These are phyloP conservation scores for Drosophila anomalata DNA, from an alignment of 2,888 invertebrate genomes.

Conservation along the genomic window DNA sequence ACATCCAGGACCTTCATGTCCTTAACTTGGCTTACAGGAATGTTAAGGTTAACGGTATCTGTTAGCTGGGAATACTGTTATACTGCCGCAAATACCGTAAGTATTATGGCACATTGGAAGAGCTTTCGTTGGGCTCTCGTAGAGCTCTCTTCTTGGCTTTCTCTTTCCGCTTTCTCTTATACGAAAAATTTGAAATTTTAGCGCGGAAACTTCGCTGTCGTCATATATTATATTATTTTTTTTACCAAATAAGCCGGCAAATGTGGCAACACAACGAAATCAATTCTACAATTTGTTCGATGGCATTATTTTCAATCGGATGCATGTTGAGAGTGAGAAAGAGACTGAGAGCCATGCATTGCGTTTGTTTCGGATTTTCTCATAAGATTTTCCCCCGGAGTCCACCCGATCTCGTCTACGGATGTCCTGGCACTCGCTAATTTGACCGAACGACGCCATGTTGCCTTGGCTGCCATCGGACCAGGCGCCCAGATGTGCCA, in stretches of 20 bases:
- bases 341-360: neutral
- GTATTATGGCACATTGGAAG: slow-evolving; percentile 27
- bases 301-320: slow-evolving; percentile 61
- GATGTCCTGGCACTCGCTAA: neutral
- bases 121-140: slow-evolving; percentile 20
- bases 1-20: neutral
- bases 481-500: slow-evolving; percentile 35
- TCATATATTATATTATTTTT: slow-evolving; percentile 42
- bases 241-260: slow-evolving; percentile 51
- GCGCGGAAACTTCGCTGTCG: slow-evolving; percentile 26
- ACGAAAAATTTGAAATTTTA: slow-evolving; percentile 25
- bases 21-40: neutral
- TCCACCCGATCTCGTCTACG: neutral
- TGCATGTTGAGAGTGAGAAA: neutral
- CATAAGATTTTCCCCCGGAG: neutral
- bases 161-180: slow-evolving; percentile 33
- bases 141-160: neutral
- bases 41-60: slow-evolving; percentile 9
- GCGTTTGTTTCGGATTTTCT: neutral
- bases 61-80: slow-evolving; percentile 19
- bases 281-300: slow-evolving; percentile 56
- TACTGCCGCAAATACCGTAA: slow-evolving; percentile 16
- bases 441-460: slow-evolving; percentile 35
- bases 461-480: slow-evolving; percentile 31
- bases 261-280: slow-evolving; percentile 35